Evolutionary conservation across 64 coral and sea anemone genomes (phyloP).

Genomic region (Montipora capricornis): DNA sequence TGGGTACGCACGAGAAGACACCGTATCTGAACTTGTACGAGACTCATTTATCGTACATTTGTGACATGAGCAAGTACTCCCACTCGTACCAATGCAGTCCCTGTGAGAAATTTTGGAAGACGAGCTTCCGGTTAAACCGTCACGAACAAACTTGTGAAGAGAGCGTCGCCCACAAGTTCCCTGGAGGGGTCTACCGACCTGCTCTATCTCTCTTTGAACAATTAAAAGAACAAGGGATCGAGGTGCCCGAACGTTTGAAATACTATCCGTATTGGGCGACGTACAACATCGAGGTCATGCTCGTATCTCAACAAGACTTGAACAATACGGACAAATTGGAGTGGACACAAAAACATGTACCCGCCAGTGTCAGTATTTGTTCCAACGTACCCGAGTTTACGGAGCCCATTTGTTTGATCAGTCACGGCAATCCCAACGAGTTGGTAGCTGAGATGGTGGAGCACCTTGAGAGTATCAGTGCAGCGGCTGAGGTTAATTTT

Average conservation of each 20-base stretch:
- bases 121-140: not conserved
- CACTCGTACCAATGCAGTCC: slow-evolving; percentile 60
- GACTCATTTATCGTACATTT: slow-evolving; percentile 75
- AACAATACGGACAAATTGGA: no score
- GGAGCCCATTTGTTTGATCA: no score
- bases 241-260: slow-evolving; percentile 13
- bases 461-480: no score
- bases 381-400: no score
- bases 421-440: no score
- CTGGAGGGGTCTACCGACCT: slow-evolving; percentile 19
- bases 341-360: no score
- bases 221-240: slow-evolving; percentile 28
- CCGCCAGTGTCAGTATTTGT: no score
- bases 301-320: no score
- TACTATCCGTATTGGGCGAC: slow-evolving; percentile 6
- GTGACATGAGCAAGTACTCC: slow-evolving; percentile 29
- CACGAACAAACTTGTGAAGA: slow-evolving; percentile 30
- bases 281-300: not conserved
- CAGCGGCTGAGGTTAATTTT: no score
- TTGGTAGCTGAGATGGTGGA: no score
- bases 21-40: slow-evolving; percentile 61
- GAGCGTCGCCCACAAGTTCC: slow-evolving; percentile 18
- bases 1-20: not conserved
- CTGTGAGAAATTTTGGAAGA: slow-evolving; percentile 75
- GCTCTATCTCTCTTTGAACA: slow-evolving; percentile 11